phyloP scores from a whole-genome alignment of 1,140 invertebrate genomes.

The Eufriesea mexicana region DNA sequence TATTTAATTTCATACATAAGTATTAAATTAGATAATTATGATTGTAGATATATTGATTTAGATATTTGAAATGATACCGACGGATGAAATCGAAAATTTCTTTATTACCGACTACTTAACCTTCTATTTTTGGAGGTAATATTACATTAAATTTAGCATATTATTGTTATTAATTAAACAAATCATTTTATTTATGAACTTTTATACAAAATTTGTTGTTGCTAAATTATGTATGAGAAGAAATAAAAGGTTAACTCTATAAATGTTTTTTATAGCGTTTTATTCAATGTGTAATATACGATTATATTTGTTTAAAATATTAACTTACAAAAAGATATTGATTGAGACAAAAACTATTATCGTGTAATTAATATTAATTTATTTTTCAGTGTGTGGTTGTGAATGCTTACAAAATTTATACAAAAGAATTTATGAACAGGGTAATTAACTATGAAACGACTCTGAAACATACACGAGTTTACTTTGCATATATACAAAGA shows the following conservation, averaged over 20 bases:
- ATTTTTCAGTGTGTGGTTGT: background rate
- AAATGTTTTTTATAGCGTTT: background rate
- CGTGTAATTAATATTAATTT: background rate
- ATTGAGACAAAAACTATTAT: background rate
- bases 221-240: background rate
- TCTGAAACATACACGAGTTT: background rate
- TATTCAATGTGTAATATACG: background rate
- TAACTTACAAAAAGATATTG: background rate
- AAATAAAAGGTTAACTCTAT: background rate
- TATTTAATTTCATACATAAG: background rate
- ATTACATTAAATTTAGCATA: background rate
- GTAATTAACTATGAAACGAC: background rate
- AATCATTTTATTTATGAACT: background rate
- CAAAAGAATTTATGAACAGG: background rate
- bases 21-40: background rate
- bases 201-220: background rate
- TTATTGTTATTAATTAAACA: background rate
- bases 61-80: slow-evolving; percentile 36
- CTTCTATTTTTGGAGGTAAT: background rate
- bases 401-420: background rate
- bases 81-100: slow-evolving; percentile 16
- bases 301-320: background rate
- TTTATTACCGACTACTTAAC: slow-evolving; percentile 47
- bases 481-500: background rate
- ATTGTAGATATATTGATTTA: background rate